Base-by-base conservation (phyloP, 2,888 invertebrate species). In the Pammene aurita region DNA sequence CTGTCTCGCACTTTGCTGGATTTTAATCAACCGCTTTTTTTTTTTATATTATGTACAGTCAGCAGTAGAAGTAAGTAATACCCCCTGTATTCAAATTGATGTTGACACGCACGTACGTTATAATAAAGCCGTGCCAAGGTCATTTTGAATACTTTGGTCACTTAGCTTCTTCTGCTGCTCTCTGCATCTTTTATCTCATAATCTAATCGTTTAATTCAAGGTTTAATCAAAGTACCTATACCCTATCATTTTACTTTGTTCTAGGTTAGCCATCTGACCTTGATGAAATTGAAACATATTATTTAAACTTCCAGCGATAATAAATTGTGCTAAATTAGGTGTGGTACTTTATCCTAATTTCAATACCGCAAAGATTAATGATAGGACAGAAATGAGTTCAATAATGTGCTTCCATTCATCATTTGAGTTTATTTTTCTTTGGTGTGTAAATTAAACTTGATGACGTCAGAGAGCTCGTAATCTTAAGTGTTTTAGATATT, bases 401-500 rank as follows among this genome's bases (percentile, higher is more conserved):
- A 64, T 54, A 64, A 64, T 44, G 54, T 42, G 42, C 54, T 52
- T 42, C 34, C 63, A 64, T 64, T 55, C 54, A 64, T 64, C 52
- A 55, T 34, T 54, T 44, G 55, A 64, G 55, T 55, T 64, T 64
- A 64, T 64, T 64, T 55, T 64, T 64, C 44, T 64, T 54, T 54
- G 54, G 54, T 44, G 63, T 54, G 42, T 42, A 41, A 55, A 54
- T 42, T 42, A 54, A 18, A 63, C 54, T 64, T 35, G 63, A 54
- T 54, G 52, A 26, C 18, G 41, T 41, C 46, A 60, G 46, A 60
- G 46, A 42, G 46, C 44, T 46, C n/a, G 44, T 13, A n/a, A 46
- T 34, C 44, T 41, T 60, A 48, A 60, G 46, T 60, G 60, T 14
- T 58, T 16, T 16, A 7, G n/a, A 35, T 60, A 4, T 58, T 58